Conservation (phyloP, 2,113 vertebrate species). For the Cryptomyrus ogoouensis region DNA sequence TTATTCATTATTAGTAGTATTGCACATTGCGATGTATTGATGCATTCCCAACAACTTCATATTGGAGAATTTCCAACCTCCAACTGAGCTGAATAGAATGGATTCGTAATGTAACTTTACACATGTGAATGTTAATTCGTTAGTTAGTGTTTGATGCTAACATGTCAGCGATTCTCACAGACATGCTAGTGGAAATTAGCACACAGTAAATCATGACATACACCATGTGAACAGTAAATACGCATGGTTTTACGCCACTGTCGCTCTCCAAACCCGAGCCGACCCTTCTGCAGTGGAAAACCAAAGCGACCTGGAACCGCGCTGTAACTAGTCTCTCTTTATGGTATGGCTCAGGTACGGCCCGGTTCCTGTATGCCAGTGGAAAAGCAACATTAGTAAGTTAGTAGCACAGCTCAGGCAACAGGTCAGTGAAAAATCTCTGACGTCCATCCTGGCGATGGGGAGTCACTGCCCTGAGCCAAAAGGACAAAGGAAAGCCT, state of each 20-base stretch:
- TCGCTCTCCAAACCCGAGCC: neutral
- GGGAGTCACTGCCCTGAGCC: neutral
- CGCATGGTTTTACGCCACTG: neutral
- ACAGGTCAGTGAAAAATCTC: neutral
- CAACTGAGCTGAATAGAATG: neutral
- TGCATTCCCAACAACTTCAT: neutral
- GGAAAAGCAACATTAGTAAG: neutral
- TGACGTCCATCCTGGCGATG: neutral
- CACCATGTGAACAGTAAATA: neutral
- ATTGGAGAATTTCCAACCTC: neutral
- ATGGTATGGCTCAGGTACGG: neutral
- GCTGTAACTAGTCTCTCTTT: neutral
- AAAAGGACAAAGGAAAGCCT: neutral
- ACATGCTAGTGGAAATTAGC: too few relatives aligned
- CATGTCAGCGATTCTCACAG: neutral
- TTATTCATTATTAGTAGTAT: too few relatives aligned
- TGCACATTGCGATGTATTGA: neutral
- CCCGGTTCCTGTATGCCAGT: neutral
- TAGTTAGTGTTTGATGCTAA: neutral
- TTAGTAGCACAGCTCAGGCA: neutral
- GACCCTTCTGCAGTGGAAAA: neutral
- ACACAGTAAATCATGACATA: neutral
- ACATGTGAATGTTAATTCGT: neutral
- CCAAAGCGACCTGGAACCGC: neutral
- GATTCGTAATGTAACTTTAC: neutral